Evolutionary conservation across 2,888 invertebrate species (phyloP), one percentile per base, ranked within the genome.

Genomic region (Ptilodon capucinus): DNA sequence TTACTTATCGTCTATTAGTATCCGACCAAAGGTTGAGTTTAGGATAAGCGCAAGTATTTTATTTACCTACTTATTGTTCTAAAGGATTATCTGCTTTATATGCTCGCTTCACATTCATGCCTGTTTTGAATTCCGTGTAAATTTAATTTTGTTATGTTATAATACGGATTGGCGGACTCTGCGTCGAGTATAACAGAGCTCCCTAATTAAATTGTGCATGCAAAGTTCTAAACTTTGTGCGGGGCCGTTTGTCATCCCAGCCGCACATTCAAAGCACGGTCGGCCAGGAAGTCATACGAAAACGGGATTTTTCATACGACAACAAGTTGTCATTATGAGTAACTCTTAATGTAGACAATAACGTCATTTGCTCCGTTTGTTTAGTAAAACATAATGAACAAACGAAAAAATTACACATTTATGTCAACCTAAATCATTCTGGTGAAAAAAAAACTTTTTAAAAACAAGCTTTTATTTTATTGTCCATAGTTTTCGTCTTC

Each of bases 171-270:
- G 51, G 40, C 13, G 43, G 44, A 58, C 59, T 55, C 52, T 58
- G 60, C 53, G 35, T 40, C 55, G 52, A 40, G 16, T 40, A 40
- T 60, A 50, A 54, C 52, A 55, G 42, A 45, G 52, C 46, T 46
- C 44, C 40, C 55, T 61, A 68, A 68, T 66, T 68, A 68, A 68
- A 65, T 68, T 60, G 60, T 55, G 52, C 59, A 66, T 60, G 54
- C 51, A 58, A 58, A 66, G 64, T 68, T 66, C 36, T 49, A 48
- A 54, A 64, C 64, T 47, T 32, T 51, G 51, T 47, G 46, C 28
- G 44, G 38, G 49, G 48, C 38, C 56, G 60, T 54, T 63, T 63
- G 56, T 60, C 63, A 60, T 54, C 54, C 49, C 52, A 39, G 40
- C 16, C 40, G 41, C 35, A 39, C 43, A 41, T 28, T 39, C 30